Evolutionary conservation across 1,140 invertebrate genomes (phyloP).

Genomic region (Carcinoscorpius rotundicauda): DNA sequence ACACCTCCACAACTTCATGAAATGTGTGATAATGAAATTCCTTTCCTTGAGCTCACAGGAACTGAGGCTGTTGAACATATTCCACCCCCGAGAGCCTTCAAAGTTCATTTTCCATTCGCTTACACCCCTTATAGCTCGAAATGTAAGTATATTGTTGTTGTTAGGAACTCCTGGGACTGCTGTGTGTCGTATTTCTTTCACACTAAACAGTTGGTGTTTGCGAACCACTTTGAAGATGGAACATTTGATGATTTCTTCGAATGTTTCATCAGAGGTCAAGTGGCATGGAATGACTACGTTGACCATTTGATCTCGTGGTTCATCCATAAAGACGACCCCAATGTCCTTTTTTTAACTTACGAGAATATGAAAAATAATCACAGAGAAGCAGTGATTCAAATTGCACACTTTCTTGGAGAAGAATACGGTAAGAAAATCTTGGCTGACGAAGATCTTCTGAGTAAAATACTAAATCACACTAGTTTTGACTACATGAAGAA

Average conservation of each 20-base stretch:
- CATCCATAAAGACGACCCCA: slow-evolving; percentile 15
- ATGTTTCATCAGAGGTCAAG: slow-evolving; percentile 26
- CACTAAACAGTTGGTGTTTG: background rate
- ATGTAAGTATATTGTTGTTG: slow-evolving; percentile 9
- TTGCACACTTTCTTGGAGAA: too few species aligned
- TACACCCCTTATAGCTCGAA: background rate
- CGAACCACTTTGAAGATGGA: slow-evolving; percentile 17
- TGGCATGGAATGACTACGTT: slow-evolving; percentile 32
- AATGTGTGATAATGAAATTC: slow-evolving; percentile 1
- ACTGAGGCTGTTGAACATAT: slow-evolving; percentile 1
- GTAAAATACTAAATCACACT: too few species aligned
- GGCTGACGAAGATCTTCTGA: slow-evolving; percentile 24
- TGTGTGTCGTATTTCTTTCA: slow-evolving; percentile 14
- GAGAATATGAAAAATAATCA: too few species aligned
- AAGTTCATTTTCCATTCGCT: slow-evolving; percentile 12
- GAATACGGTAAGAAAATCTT: slow-evolving; percentile 24
- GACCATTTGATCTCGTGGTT: slow-evolving; percentile 28
- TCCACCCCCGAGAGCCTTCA: background rate
- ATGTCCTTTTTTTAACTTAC: too few species aligned
- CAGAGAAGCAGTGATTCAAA: too few species aligned
- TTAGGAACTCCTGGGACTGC: slow-evolving; percentile 10
- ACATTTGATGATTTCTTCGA: slow-evolving; percentile 30
- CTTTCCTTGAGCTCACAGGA: slow-evolving; percentile 5
- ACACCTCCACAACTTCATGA: background rate
- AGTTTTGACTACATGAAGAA: slow-evolving; percentile 5